phyloP scores from a whole-genome alignment of 2,113 vertebrate genomes.

The Cichladusa arquata region DNA sequence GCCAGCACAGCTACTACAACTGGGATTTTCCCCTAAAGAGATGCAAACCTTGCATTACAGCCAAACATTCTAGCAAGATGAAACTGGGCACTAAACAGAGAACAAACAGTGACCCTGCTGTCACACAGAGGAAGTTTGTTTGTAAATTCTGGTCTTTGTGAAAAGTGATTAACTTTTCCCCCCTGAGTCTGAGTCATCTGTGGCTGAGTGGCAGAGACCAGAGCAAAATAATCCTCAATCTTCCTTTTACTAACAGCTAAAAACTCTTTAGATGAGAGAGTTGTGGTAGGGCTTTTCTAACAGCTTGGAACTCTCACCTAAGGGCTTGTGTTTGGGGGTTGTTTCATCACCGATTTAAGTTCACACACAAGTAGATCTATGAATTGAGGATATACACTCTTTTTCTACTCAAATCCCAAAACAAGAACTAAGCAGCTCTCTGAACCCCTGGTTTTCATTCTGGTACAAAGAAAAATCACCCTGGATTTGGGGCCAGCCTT shows the following conservation, averaged over 20 bases:
- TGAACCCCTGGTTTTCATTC: not conserved
- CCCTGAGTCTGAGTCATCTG: not conserved
- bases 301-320: not conserved
- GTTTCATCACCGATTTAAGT: not conserved
- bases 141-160: not conserved
- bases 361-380: not conserved
- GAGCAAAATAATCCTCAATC: not conserved
- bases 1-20: not conserved
- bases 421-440: not conserved
- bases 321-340: not conserved
- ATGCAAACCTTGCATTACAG: not conserved
- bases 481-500: not conserved
- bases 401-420: not conserved
- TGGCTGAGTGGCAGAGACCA: not conserved
- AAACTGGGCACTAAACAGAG: not conserved
- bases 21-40: not conserved
- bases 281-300: not conserved
- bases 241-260: not conserved
- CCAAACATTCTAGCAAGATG: not conserved
- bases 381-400: fast-evolving
- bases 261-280: not conserved
- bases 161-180: not conserved
- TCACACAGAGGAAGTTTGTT: not conserved
- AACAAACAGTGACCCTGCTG: not conserved
- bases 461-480: not conserved